Evolutionary conservation across 2,888 invertebrate species (phyloP), one percentile per base, ranked within the genome.

Genomic region (Empis livida): DNA sequence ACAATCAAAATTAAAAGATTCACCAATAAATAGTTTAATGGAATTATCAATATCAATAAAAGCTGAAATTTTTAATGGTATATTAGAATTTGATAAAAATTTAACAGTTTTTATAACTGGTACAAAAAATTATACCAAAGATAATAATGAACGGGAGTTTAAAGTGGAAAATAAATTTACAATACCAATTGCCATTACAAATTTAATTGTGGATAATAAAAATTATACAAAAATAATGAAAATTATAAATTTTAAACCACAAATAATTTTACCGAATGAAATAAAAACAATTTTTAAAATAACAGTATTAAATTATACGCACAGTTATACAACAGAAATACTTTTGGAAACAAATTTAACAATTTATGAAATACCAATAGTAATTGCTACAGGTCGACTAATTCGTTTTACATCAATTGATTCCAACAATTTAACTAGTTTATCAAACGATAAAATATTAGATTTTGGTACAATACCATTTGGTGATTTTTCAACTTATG

Each of bases 91-190:
- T 45, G 57, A 60, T 49, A 52, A 47, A n/a, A 67, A 66, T 45
- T 49, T 55, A 13, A 67, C 68, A 11, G 55, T 54, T 20, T 67
- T 67, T 53, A 56, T 63, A 31, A 62, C 61, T 15, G 53, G 57
- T 41, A 41, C 51, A 2, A 52, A 55, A 5, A 60, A 60, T 46
- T 62, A 63, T 30, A 63, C 59, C 16, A 46, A 56, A 43, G 59
- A 62, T 16, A 49, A n/a, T n/a, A n/a, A 45, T 10, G 71, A 73
- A 52, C 71, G 82, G 50, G 71, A 74, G 55, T 71, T 84, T 54
- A 71, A 73, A 45, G 73, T 87, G 50, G 77, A 78, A 46, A 91
- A 90, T 68, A 77, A 77, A 56, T 88, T 85, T 64, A 75, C 79
- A 58, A 74, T 79, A 55, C 79, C 87, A 10, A 64, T 91, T 49